Evolutionary conservation across 2,888 invertebrate species (phyloP), one percentile per base, ranked within the genome.

Genomic region (Caradrina clavipalpis): DNA sequence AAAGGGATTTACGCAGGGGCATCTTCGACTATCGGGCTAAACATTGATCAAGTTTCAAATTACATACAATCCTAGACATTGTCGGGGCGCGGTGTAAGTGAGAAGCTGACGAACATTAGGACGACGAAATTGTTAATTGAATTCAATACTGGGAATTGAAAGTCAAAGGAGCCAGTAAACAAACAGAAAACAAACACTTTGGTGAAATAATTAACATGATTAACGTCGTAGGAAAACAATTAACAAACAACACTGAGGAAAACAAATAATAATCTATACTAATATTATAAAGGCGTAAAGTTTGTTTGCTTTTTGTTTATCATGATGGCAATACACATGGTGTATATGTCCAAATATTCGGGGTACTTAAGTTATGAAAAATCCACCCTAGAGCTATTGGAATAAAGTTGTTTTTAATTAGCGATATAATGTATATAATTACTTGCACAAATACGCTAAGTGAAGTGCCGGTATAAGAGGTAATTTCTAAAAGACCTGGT

Each of bases 41-140:
- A 84, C 84, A 87, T 87, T 87, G 88, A 89, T 89, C 87, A 86
- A 88, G 86, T 88, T 87, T 85, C 84, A 86, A 88, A 87, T 89
- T 87, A 87, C 85, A 83, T 76, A 84, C 84, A 85, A 86, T 84
- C 83, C 73, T 60, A 70, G 50, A 54, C 69, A 69, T 62, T 60
- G 71, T 60, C 31, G 47, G 47, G 22, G 58, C 3, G 17, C 22
- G 63, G 75, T 19, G 15, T 59, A 77, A 77, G 73, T 56, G 21
- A 61, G 1, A 31, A 69, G 73, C 65, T 58, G 11, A 22, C 15
- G 11, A n/a, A 31, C 1, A 17, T 26, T 42, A 17, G 2, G 2
- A n/a, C n/a, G n/a, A 54, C 5, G 5, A n/a, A 13, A 7, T 1
- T 13, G 10, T 15, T 42, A 1, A 49, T 42, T 39, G 5, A 21